Base-by-base conservation (phyloP, 2,113 vertebrate species). In the Dasyprocta punctata region DNA sequence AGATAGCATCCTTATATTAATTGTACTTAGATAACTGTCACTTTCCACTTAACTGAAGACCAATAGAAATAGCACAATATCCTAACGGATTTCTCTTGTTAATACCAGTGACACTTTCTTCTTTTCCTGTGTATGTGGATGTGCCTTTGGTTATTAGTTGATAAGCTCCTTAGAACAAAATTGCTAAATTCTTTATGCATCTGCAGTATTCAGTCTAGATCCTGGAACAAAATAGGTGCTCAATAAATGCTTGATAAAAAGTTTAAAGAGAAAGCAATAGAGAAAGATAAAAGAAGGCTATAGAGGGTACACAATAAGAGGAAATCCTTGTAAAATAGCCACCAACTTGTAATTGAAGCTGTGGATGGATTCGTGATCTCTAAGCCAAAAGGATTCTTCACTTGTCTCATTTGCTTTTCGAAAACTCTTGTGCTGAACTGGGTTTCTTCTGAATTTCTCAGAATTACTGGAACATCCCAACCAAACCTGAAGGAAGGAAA, bases 301-400 rank as follows among this genome's bases (percentile, higher is more conserved):
- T 71, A 65, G 54, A 12, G 12, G 4, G 24, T 0, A 30, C 0
- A 69, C 0, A 58, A 67, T 73, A 36, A 73, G 30, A 56, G 36
- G 80, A 58, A 92, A 33, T 24, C 1, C 44, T 81, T 26, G 84
- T 58, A 94, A 95, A 90, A 92, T 47, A 96, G 69, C 28, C 71
- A 99, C 99, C 98, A 94, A 99, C 99, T 99, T 92, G 98, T 97
- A 77, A 99, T 96, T 80, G 99, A 99, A 52, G 99, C 99, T 38
- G 96, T 69, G 89, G 97, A 96, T 24, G 98, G 97, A 69, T 98
- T 98, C 54, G 84, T 63, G 88, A 99, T 98, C 90, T 99, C 99
- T 96, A 99, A 96, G 8, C 99, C 98, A 60, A 99, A 99, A 38
- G 99, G 99, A 95, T 99, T 99, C 95, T 99, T 99, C 98, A 99